Evolutionary conservation across 2,113 vertebrate genomes (phyloP).

Genomic region (Cynocephalus volans): DNA sequence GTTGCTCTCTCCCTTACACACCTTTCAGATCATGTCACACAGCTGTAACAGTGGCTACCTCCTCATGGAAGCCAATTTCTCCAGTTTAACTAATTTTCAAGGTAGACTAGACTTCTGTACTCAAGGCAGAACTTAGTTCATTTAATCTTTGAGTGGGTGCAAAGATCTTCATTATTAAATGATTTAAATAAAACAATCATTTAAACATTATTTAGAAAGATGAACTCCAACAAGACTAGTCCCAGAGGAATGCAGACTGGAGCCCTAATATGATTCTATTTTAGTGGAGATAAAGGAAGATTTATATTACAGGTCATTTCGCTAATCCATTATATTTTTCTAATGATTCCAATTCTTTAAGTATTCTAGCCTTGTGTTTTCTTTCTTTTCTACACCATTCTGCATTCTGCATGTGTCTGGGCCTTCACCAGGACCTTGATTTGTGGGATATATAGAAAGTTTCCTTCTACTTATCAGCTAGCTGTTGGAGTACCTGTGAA

Average conservation of each 20-base stretch:
- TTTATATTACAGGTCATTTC: not conserved
- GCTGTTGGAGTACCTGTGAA: not conserved
- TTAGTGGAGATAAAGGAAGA: not conserved
- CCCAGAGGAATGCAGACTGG: not conserved
- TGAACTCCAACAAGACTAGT: not conserved
- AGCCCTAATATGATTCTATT: not conserved
- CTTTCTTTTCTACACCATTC: conserved; percentile 21
- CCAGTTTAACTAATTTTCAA: not conserved
- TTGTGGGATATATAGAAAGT: not conserved
- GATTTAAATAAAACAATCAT: not conserved
- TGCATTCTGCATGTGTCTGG: not conserved
- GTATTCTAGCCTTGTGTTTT: not conserved
- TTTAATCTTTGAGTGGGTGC: not conserved
- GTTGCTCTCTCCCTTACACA: not conserved
- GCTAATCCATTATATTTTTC: not conserved
- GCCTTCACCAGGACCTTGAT: not conserved
- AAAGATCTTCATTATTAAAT: not conserved
- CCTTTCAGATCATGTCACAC: not conserved
- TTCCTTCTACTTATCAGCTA: not conserved
- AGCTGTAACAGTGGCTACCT: not conserved
- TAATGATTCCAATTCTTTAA: not conserved
- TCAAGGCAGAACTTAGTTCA: not conserved
- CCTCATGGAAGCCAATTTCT: not conserved
- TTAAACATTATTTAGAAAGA: conserved; percentile 5
- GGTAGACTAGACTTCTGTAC: not conserved